A percentile compares a stretch with the other conserved stretches of the same genome.
Evolutionary conservation across 2,888 invertebrate genomes (phyloP).

Genomic region (Eretmocerus hayati): DNA sequence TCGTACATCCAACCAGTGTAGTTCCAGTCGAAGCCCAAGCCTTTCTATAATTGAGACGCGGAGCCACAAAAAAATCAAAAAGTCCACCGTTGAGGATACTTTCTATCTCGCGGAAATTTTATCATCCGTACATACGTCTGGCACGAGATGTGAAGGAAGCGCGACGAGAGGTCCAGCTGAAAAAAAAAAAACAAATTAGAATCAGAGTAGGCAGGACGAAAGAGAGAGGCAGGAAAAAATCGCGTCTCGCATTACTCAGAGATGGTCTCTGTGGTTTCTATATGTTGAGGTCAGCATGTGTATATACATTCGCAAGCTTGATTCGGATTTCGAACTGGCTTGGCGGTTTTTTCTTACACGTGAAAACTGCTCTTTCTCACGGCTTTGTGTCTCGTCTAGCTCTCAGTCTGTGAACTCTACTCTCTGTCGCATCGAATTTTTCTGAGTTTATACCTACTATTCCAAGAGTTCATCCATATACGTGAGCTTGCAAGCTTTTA

Average conservation of each 20-base stretch:
- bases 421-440: too few relatives aligned
- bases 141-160: too few relatives aligned
- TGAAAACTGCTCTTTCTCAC: conserved; percentile 2
- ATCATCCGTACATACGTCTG: conserved; percentile 15
- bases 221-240: background rate
- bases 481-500: too few relatives aligned
- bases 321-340: conserved; percentile 20
- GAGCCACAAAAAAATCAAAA: conserved; percentile 42
- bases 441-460: too few relatives aligned
- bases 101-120: conserved; percentile 31
- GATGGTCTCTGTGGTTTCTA: too few relatives aligned
- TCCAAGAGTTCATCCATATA: too few relatives aligned
- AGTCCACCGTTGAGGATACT: conserved; percentile 38
- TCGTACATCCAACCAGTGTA: too few relatives aligned
- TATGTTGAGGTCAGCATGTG: too few relatives aligned
- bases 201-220: background rate
- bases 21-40: conserved; percentile 46
- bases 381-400: too few relatives aligned
- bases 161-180: background rate
- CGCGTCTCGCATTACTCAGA: conserved; percentile 19
- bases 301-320: too few relatives aligned
- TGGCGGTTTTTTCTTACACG: conserved; percentile 20
- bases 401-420: too few relatives aligned
- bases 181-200: background rate
- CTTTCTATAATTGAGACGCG: conserved; percentile 47